Evolutionary conservation across 2,797 vertebrate genomes (phyloP), one percentile per base, ranked within the genome.

Genomic region (Gobionotothen gibberifrons): DNA sequence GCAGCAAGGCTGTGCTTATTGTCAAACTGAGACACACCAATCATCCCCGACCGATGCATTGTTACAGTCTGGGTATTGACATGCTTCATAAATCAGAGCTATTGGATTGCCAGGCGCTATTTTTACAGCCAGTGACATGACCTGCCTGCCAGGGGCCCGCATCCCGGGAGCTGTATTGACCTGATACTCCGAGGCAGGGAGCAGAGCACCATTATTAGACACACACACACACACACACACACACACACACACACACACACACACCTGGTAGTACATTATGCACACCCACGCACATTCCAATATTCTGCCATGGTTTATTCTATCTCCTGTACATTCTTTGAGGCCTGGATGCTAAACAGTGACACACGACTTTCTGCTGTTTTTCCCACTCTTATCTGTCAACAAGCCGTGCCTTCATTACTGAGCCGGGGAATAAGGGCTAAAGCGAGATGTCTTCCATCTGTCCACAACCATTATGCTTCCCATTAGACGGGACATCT

Each of bases 61-160:
- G 89, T 90, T 92, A 86, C 84, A 86, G 83, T 87, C 83, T 80
- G 70, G 58, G 83, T 91, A 93, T 93, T 83, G 93, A 93, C 93
- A 89, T 83, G 83, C 86, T 91, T 92, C 90, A 93, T 92, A 90
- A 93, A 94, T 94, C 93, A 94, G 84, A 87, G 75, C 74, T 84
- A 90, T 87, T 91, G 89, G 89, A 93, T 92, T 84, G 82, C 86
- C 87, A 83, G 85, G 85, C 86, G 85, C 93, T 94, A 91, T 93
- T 94, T 94, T 93, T 92, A 92, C 84, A 85, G 82, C 42, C 55
- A 59, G 58, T 83, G 88, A 90, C 90, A 87, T 82, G 79, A 91
- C 85, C 88, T 68, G 56, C 73, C 78, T 85, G 74, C 87, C 74
- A 79, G 78, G 69, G 80, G 77, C 80, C 71, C 57, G 1, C 48